These are phyloP conservation scores for Acrobasis suavella DNA, from an alignment of 2,888 invertebrate species.

Conservation along the genomic window DNA sequence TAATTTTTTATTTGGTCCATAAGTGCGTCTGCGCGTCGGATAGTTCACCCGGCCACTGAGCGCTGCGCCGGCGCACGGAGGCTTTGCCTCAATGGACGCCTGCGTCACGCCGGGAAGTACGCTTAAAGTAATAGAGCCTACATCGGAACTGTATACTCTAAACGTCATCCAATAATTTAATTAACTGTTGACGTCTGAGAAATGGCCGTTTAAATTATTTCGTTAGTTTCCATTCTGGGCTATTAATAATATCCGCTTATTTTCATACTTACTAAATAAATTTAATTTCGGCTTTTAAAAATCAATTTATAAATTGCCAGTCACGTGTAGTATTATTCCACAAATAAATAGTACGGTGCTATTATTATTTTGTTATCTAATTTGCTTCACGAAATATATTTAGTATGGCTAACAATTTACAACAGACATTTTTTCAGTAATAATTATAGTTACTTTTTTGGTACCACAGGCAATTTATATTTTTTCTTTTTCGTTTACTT, in stretches of 20 bases:
- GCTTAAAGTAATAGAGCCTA: slow-evolving; percentile 59
- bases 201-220: slow-evolving; percentile 43
- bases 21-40: slow-evolving; percentile 75
- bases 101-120: slow-evolving; percentile 80
- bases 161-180: slow-evolving; percentile 70
- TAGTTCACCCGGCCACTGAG: slow-evolving; percentile 79
- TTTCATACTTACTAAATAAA: slow-evolving; percentile 28
- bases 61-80: slow-evolving; percentile 60
- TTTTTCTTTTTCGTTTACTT: too few relatives aligned
- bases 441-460: too few relatives aligned
- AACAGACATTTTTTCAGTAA: too few relatives aligned
- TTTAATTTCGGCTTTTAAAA: slow-evolving; percentile 7
- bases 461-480: too few relatives aligned
- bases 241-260: slow-evolving; percentile 26
- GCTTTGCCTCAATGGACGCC: slow-evolving; percentile 70
- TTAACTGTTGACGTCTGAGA: slow-evolving; percentile 59
- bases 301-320: slow-evolving; percentile 10
- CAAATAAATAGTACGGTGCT: background rate
- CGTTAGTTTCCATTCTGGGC: slow-evolving; percentile 30
- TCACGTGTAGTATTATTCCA: slow-evolving; percentile 9
- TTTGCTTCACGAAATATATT: too few relatives aligned
- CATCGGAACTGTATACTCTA: slow-evolving; percentile 54
- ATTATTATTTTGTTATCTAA: background rate
- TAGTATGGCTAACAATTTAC: too few relatives aligned
- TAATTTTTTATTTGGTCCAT: slow-evolving; percentile 49